These are phyloP conservation scores for Timema podura DNA, from an alignment of 2,888 invertebrate genomes.

Conservation along the genomic window DNA sequence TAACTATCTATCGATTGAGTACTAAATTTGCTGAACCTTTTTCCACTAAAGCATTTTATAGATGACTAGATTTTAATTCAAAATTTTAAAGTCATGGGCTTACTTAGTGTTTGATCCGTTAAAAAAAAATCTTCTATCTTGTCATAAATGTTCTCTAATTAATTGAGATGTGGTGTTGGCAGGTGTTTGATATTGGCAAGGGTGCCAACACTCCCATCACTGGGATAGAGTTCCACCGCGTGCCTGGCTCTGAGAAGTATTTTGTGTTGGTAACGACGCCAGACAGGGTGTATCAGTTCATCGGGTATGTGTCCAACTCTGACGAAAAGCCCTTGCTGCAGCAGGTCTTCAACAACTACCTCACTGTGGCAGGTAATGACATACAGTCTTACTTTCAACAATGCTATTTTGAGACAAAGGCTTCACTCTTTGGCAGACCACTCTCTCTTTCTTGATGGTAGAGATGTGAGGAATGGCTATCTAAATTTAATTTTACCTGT, in stretches of 20 bases:
- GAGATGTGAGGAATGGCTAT: too few relatives aligned
- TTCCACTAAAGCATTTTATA: neutral
- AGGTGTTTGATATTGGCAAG: conserved; percentile 86
- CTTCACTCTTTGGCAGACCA: too few relatives aligned
- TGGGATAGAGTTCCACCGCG: conserved; percentile 78
- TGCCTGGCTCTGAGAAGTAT: conserved; percentile 67
- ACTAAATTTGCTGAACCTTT: neutral
- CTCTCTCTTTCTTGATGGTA: too few relatives aligned
- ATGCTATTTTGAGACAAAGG: too few relatives aligned
- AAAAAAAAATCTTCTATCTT: too few relatives aligned
- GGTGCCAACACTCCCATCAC: conserved; percentile 75
- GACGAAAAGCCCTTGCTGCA: conserved; percentile 78
- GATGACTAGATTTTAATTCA: too few relatives aligned
- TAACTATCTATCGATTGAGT: too few relatives aligned
- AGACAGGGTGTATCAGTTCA: conserved; percentile 81
- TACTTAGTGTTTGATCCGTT: too few relatives aligned
- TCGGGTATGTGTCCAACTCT: conserved; percentile 63
- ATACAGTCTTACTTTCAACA: too few relatives aligned
- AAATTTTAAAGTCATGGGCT: too few relatives aligned
- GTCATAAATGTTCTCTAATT: conserved; percentile 15
- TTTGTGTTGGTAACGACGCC: conserved; percentile 81
- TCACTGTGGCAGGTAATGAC: conserved; percentile 61
- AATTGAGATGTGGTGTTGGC: conserved; percentile 31
- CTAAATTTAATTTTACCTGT: too few relatives aligned
- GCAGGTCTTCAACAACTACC: conserved; percentile 72